Base-by-base conservation (phyloP, 2,888 invertebrate species). In the Asteroscopus sphinx region DNA sequence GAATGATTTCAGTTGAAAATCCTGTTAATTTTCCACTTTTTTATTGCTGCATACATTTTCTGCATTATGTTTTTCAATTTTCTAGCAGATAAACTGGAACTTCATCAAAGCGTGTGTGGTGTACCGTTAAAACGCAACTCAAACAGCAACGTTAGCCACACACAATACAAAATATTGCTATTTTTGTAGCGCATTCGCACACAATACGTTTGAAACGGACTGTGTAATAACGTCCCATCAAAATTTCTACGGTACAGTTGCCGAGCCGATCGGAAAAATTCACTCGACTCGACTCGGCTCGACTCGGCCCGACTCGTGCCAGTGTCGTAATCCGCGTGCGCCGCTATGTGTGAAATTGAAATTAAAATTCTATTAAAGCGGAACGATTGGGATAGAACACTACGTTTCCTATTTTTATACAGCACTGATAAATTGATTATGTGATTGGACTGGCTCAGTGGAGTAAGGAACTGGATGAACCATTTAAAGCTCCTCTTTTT, bases 291-390 rank as follows among this genome's bases (percentile, higher is more conserved):
- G 74, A 81, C 78, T 79, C 76, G 77, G 21, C 35, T 48, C 49
- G 45, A 49, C 46, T 25, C 46, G 35, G 5, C 15, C 56, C 58
- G 51, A n/a, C n/a, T n/a, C n/a, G 60, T 49, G 59, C 69, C 83
- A 73, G 80, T 82, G 77, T 79, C 81, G 88, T 91, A 89, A 92
- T 91, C 90, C 88, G 74, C 80, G 82, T 72, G 81, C 78, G 82
- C 85, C 68, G 82, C 82, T 84, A 81, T 87, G 88, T 92, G 91
- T 91, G 89, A 92, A 91, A 92, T 90, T 91, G 90, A 89, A 91
- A 92, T 92, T 92, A 92, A 92, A 92, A 91, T 88, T 90, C 87
- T 90, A 91, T 90, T 89, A 88, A 87, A 88, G 78, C 79, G 83
- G 81, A 86, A 85, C 85, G 82, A 86, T 84, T 85, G 83, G 64